phyloP scores from a whole-genome alignment of 2,797 vertebrate species.

The Pyrocephalus nanus region DNA sequence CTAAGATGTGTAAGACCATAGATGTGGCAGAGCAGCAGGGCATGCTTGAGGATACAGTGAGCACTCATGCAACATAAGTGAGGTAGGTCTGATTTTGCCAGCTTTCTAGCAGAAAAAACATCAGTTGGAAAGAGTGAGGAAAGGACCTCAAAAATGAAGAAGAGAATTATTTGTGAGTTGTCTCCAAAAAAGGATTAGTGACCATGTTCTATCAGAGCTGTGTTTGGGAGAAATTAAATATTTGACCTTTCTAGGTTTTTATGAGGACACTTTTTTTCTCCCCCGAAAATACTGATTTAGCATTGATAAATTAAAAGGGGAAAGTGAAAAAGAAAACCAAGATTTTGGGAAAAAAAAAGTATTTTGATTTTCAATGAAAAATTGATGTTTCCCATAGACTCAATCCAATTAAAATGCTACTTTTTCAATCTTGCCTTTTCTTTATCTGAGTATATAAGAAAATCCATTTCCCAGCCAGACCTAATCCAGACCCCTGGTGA shows the following conservation, averaged over 20 bases:
- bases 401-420: background rate
- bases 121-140: background rate
- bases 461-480: background rate
- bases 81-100: background rate
- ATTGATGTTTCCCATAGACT: background rate
- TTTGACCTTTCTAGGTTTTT: background rate
- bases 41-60: background rate
- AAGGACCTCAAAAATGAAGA: background rate
- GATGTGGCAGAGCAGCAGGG: background rate
- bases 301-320: background rate
- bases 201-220: background rate
- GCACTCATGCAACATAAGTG: background rate
- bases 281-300: background rate
- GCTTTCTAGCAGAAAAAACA: background rate
- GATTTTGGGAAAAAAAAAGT: background rate
- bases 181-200: background rate
- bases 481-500: background rate
- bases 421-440: background rate
- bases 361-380: background rate
- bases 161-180: background rate
- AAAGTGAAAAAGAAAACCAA: background rate
- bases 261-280: background rate
- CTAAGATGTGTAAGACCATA: background rate
- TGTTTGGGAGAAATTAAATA: background rate
- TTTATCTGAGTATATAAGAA: background rate